Evolutionary conservation across 2,113 vertebrate genomes (phyloP).

Genomic region (Bubalus kerabau): DNA sequence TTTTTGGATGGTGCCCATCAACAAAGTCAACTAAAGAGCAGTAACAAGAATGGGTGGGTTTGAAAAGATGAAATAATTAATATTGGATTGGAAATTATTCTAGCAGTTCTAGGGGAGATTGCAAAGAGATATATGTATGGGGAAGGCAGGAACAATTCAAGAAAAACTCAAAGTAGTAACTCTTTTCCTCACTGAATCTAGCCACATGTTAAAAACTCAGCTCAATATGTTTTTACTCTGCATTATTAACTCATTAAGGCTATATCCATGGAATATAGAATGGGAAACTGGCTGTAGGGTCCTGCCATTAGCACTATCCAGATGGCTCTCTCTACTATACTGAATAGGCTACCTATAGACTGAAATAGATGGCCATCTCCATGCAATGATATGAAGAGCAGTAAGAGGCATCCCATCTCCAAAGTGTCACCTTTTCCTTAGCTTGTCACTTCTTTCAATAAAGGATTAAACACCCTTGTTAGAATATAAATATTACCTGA

Average conservation of each 20-base stretch:
- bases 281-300: not conserved
- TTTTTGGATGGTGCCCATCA: not conserved
- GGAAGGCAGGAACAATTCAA: not conserved
- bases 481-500: not conserved
- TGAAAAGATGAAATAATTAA: slow-evolving; percentile 11
- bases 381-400: not conserved
- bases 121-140: not conserved
- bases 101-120: slow-evolving; percentile 15
- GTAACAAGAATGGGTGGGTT: not conserved
- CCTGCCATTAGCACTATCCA: not conserved
- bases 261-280: not conserved
- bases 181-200: not conserved
- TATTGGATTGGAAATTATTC: not conserved
- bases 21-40: slow-evolving; percentile 45
- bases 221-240: not conserved
- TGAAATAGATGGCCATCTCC: not conserved
- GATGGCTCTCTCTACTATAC: not conserved
- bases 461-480: not conserved
- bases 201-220: not conserved
- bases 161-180: slow-evolving; percentile 35
- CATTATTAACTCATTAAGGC: not conserved
- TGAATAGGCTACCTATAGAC: not conserved
- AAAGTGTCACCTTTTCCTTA: not conserved
- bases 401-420: not conserved
- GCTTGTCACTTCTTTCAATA: not conserved